Evolutionary conservation across 2,113 vertebrate species (phyloP), one percentile per base, ranked within the genome.

Genomic region (Oreochromis aureus): DNA sequence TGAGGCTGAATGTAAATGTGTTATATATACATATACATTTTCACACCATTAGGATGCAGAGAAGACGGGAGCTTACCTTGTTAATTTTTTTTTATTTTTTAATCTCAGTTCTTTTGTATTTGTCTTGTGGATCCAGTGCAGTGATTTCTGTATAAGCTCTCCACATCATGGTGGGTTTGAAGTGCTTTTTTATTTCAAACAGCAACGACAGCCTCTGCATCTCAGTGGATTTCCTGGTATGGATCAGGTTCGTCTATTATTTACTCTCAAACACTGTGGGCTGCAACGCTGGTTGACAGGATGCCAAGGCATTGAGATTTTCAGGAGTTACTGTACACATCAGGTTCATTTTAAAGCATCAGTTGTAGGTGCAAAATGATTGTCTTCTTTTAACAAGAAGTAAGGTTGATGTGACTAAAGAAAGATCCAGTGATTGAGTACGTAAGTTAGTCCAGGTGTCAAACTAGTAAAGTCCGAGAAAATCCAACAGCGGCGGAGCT

Each of bases 241-340:
- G 89, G 88, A 91, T 91, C 91, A 87, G 82, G 51, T 91, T 83
- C 76, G 90, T 86, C 85, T 93, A 90, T 92, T 92, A 94, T 94
- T 94, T 94, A 95, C 92, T 93, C 89, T 71, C 84, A 87, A 92
- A 92, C 91, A 86, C 86, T 91, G 90, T 94, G 91, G 93, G 92
- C 30, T 87, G 92, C 80, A 84, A 81, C 56, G 86, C 90, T 95
- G 84, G 89, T 93, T 94, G 93, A 93, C 92, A 91, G 83, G 55
- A 85, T 89, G 93, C 91, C 92, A 94, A 87, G 78, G 84, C 84
- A 90, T 89, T 90, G 83, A 91, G 84, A 90, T 81, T 89, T 90
- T 86, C 82, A 87, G 59, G 66, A 93, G 82, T 85, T 80, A 83
- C 84, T 90, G 87, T 78, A 78, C 89, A 82, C 30, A 85, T 87